Evolutionary conservation across 2,888 invertebrate genomes (phyloP).

Genomic region (Drosophila stalkeri): DNA sequence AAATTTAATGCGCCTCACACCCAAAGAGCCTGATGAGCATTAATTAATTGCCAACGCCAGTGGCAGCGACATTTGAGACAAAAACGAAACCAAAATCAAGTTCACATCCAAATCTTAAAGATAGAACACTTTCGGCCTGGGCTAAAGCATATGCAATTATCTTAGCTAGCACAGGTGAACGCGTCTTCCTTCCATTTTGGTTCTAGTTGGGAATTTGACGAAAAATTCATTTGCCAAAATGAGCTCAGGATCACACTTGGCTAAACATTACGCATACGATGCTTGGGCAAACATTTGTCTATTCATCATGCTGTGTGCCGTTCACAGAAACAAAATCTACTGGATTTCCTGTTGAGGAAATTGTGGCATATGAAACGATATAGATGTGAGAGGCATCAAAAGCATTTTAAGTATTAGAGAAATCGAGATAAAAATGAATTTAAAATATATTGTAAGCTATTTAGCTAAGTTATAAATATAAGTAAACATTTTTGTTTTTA

Average conservation of each 20-base stretch:
- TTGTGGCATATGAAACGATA: neutral
- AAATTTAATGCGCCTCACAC: slow-evolving; percentile 69
- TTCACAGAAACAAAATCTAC: neutral
- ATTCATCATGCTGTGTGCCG: neutral
- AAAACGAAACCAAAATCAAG: neutral
- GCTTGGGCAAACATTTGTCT: slow-evolving; percentile 12
- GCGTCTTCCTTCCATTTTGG: too few species aligned
- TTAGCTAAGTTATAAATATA: too few species aligned
- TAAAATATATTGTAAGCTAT: neutral
- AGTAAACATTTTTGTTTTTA: too few species aligned
- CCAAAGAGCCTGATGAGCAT: slow-evolving; percentile 64
- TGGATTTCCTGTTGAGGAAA: neutral
- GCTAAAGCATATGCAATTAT: slow-evolving; percentile 29
- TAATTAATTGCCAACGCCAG: slow-evolving; percentile 77
- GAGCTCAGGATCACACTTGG: slow-evolving; percentile 20
- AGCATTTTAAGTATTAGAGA: neutral
- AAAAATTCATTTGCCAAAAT: slow-evolving; percentile 42
- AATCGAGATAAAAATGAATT: neutral
- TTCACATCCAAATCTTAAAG: slow-evolving; percentile 22
- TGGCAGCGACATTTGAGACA: slow-evolving; percentile 26
- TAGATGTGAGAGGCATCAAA: neutral
- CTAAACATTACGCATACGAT: slow-evolving; percentile 27
- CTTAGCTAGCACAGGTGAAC: slow-evolving; percentile 15
- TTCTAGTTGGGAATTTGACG: slow-evolving; percentile 9
- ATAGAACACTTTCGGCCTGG: neutral